Percentiles rank a stretch among this genome's conserved stretches.
These are phyloP conservation scores for Polypterus bichir DNA, from an alignment of 2,113 vertebrate genomes.

Conservation along the genomic window DNA sequence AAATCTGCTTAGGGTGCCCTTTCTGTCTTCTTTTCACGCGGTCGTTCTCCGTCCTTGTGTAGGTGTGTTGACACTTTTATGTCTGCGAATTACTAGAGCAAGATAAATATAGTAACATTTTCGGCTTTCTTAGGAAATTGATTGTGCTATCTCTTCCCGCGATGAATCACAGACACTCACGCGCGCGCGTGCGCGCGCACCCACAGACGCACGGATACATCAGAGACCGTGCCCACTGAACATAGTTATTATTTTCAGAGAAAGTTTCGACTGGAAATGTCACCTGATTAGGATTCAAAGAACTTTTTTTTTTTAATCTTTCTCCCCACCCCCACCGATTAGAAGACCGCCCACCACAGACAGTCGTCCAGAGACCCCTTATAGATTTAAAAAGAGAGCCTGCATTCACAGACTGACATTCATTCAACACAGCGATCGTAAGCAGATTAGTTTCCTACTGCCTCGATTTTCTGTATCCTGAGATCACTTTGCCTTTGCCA, in stretches of 20 bases:
- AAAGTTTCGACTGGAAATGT: constrained; percentile 67
- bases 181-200: no score
- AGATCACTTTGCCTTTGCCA: constrained; percentile 53
- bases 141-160: neutral
- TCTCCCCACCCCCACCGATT: constrained; percentile 84
- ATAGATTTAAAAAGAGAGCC: constrained; percentile 99
- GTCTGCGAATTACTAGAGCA: neutral
- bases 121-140: neutral
- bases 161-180: neutral
- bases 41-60: neutral
- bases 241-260: constrained; percentile 23
- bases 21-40: no score
- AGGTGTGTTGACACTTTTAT: neutral
- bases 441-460: constrained; percentile 59
- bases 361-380: constrained; percentile 85
- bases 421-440: constrained; percentile 92
- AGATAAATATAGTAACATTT: neutral
- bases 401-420: constrained; percentile 91
- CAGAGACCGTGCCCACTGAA: constrained; percentile 1
- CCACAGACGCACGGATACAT: neutral
- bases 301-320: constrained; percentile 60
- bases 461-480: constrained; percentile 48
- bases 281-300: constrained; percentile 81
- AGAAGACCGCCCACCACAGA: constrained; percentile 96
- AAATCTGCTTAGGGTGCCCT: no score